Evolutionary conservation across 2,113 vertebrate genomes (phyloP).

Genomic region (Propithecus coquereli): DNA sequence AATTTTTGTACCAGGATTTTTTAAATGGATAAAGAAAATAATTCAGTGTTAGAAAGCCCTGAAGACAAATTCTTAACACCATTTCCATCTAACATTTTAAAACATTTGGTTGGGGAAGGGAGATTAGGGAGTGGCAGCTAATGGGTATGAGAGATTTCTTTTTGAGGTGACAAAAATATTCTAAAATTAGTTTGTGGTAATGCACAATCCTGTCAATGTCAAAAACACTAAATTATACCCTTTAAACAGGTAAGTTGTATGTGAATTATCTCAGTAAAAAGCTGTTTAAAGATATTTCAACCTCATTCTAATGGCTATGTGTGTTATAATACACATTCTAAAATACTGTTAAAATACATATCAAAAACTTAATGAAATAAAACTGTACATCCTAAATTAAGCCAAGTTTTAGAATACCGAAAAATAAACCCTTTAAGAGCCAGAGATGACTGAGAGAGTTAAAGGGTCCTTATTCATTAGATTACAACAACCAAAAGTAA

Average conservation of each 20-base stretch:
- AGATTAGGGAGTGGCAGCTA: not conserved
- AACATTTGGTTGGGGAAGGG: not conserved
- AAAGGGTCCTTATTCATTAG: constrained; percentile 26
- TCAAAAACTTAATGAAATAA: not conserved
- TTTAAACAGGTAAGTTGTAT: not conserved
- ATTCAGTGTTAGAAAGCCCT: not conserved
- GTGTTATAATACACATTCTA: constrained; percentile 9
- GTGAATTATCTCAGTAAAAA: constrained; percentile 24
- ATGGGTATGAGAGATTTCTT: not conserved
- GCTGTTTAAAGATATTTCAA: not conserved
- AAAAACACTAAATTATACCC: not conserved
- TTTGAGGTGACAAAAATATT: not conserved
- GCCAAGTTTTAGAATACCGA: not conserved
- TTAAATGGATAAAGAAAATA: not conserved
- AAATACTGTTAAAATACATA: constrained; percentile 14
- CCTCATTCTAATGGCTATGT: not conserved
- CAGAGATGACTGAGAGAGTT: not conserved
- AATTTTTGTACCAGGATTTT: not conserved
- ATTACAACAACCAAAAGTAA: constrained; percentile 38
- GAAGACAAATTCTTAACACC: not conserved
- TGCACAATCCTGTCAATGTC: not conserved
- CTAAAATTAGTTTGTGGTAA: not conserved
- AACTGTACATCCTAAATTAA: constrained; percentile 28
- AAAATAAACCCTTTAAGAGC: constrained; percentile 23
- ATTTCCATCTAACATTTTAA: not conserved